These are phyloP conservation scores for Eilema griseolum DNA, from an alignment of 2,888 invertebrate species.

Conservation along the genomic window DNA sequence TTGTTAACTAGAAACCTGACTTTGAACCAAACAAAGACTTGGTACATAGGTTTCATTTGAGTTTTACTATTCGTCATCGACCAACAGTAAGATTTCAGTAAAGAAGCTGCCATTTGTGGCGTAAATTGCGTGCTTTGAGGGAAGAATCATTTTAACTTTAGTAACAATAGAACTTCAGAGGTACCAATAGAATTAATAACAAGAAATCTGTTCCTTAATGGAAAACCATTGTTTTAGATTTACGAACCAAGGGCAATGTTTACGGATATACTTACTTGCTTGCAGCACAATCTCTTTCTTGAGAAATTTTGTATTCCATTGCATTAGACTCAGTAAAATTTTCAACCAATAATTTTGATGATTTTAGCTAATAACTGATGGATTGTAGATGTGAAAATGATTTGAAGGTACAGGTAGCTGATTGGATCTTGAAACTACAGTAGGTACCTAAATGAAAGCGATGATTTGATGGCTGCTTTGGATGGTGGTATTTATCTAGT, in stretches of 20 bases:
- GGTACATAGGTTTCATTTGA: conserved; percentile 64
- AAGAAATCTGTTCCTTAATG: conserved; percentile 54
- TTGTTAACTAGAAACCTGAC: conserved; percentile 61
- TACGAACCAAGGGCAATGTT: conserved; percentile 17
- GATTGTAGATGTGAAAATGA: not conserved
- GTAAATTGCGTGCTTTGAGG: conserved; percentile 57
- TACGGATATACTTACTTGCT: not conserved
- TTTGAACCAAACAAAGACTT: conserved; percentile 59
- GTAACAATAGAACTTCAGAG: conserved; percentile 46
- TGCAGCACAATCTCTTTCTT: conserved; percentile 3
- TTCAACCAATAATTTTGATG: not conserved
- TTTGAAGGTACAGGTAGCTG: not conserved
- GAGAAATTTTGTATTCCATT: not conserved
- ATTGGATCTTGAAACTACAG: not conserved
- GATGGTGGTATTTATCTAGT: not conserved
- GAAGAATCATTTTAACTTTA: conserved; percentile 44
- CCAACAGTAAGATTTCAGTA: conserved; percentile 49
- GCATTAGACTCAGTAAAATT: not conserved
- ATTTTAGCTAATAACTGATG: too few species aligned
- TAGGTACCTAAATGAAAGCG: not conserved
- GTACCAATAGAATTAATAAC: conserved; percentile 62
- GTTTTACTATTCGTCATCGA: conserved; percentile 66
- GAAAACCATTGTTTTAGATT: conserved; percentile 59
- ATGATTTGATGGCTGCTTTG: not conserved
- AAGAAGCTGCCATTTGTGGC: conserved; percentile 68